Conservation (phyloP, 2,797 vertebrate species). For the Peromyscus nudipes region DNA sequence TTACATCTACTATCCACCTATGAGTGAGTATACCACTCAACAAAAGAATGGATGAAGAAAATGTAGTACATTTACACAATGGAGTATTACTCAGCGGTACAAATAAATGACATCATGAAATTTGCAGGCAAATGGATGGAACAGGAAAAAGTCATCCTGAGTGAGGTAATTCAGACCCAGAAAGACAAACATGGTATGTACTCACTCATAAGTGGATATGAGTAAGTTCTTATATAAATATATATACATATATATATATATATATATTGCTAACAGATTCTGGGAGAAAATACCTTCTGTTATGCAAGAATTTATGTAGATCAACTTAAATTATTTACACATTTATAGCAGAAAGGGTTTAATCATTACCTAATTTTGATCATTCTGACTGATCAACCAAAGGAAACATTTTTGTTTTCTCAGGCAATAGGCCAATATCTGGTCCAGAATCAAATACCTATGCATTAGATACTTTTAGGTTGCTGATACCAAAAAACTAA, state of each 20-base stretch:
- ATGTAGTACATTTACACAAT: too few relatives aligned
- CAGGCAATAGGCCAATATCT: slow-evolving; percentile 79
- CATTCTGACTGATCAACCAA: neutral
- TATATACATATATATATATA: neutral
- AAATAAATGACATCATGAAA: too few relatives aligned
- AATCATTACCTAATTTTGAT: neutral
- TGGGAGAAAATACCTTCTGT: neutral
- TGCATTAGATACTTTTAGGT: neutral
- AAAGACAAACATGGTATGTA: too few relatives aligned
- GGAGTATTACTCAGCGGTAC: too few relatives aligned
- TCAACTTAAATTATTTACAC: neutral
- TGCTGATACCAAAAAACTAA: neutral
- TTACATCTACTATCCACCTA: too few relatives aligned
- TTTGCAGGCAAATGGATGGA: too few relatives aligned
- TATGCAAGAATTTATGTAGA: neutral
- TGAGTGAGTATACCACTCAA: too few relatives aligned
- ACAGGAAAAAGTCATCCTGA: too few relatives aligned
- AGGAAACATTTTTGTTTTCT: slow-evolving; percentile 83
- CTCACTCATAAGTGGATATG: too few relatives aligned
- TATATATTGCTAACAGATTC: neutral
- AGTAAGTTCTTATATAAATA: neutral
- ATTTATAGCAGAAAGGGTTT: neutral
- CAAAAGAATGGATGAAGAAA: too few relatives aligned
- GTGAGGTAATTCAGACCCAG: too few relatives aligned
- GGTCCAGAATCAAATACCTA: neutral